A percentile compares a stretch with the other conserved stretches of the same genome.
Conservation (phyloP, 2,113 vertebrate species). For the human (Homo sapiens) region GRCh38 chr5:59415501-59416000, state of each 20-base stretch:
- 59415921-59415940: background rate
- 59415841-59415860: background rate
- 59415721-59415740: background rate
- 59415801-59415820: background rate
- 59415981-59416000: background rate
- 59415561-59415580: background rate
- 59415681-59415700: background rate
- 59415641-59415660: background rate
- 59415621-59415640: background rate
- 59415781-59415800: background rate
- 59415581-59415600: background rate
- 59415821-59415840: background rate
- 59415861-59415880: background rate
- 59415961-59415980: background rate
- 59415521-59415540: slow-evolving; percentile 5
- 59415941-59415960: background rate
- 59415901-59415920: background rate
- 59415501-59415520: background rate
- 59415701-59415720: background rate
- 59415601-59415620: background rate
- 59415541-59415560: background rate
- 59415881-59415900: background rate
- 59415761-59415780: background rate
- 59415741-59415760: background rate
- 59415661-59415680: background rate